phyloP scores from a whole-genome alignment of 2,888 invertebrate genomes.

The Oxyscelio sp. region DNA sequence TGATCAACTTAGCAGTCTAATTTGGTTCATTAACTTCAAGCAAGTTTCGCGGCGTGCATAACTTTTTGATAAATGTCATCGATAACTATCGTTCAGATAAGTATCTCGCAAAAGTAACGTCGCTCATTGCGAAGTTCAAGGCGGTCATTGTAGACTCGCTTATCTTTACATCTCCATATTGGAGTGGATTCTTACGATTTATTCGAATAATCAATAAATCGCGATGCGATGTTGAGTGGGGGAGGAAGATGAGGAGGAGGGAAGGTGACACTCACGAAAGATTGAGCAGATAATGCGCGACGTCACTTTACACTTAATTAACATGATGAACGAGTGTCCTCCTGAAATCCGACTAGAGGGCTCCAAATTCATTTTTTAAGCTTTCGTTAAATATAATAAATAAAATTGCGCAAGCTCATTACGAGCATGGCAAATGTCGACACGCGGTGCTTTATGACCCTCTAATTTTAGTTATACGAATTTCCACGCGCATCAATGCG shows the following conservation, averaged over 20 bases:
- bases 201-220: conserved; percentile 59
- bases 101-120: conserved; percentile 58
- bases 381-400: conserved; percentile 23
- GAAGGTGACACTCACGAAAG: background rate
- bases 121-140: conserved; percentile 62
- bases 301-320: conserved; percentile 6
- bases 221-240: background rate
- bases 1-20: conserved; percentile 53
- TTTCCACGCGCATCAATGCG: conserved; percentile 13
- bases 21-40: conserved; percentile 60
- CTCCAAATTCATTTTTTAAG: background rate
- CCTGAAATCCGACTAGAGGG: background rate
- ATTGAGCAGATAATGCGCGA: conserved; percentile 13
- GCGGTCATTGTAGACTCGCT: conserved; percentile 49
- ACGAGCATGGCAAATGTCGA: conserved; percentile 25
- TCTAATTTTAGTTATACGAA: conserved; percentile 44
- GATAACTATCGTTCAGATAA: conserved; percentile 43
- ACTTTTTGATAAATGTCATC: conserved; percentile 58
- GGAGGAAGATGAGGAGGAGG: background rate
- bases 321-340: conserved; percentile 24
- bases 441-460: conserved; percentile 39
- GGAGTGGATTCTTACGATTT: conserved; percentile 37
- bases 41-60: conserved; percentile 54
- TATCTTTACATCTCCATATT: conserved; percentile 35
- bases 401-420: conserved; percentile 37